Percentiles rank a stretch among this genome's conserved stretches.
These are phyloP conservation scores for Bombylius discolor DNA, from an alignment of 2,888 invertebrate genomes.

Conservation along the genomic window DNA sequence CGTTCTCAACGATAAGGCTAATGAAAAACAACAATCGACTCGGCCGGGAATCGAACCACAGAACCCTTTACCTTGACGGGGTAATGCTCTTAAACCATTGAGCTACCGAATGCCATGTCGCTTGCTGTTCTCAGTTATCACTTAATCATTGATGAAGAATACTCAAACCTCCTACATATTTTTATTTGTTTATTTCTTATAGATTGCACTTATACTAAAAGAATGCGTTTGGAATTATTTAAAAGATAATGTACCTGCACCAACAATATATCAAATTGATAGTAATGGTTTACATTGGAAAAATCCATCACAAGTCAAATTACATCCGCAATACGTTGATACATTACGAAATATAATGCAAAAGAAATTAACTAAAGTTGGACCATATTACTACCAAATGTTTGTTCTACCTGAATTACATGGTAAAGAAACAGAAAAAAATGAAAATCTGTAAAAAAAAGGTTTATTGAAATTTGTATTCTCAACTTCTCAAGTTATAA, in stretches of 20 bases:
- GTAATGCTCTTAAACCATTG: too few species aligned
- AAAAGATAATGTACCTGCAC: conserved; percentile 77
- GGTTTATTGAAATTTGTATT: not conserved
- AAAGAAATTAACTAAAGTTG: conserved; percentile 61
- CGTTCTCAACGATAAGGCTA: too few species aligned
- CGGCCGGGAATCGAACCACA: too few species aligned
- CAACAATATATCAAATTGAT: conserved; percentile 61
- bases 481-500: too few species aligned
- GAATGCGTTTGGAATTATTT: conserved; percentile 86
- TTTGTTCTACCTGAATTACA: conserved; percentile 39
- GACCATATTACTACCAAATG: conserved; percentile 64
- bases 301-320: conserved; percentile 55
- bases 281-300: conserved; percentile 61
- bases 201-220: conserved; percentile 63
- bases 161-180: too few species aligned
- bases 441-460: not conserved
- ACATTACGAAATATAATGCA: conserved; percentile 66
- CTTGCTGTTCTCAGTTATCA: too few species aligned
- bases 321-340: conserved; percentile 64
- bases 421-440: conserved; percentile 9
- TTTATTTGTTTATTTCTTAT: conserved; percentile 23
- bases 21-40: too few species aligned
- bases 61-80: too few species aligned
- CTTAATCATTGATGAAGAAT: too few species aligned
- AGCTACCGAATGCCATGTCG: too few species aligned